These are phyloP conservation scores for Melanostigma gelatinosum DNA, from an alignment of 2,113 vertebrate species.

Conservation along the genomic window DNA sequence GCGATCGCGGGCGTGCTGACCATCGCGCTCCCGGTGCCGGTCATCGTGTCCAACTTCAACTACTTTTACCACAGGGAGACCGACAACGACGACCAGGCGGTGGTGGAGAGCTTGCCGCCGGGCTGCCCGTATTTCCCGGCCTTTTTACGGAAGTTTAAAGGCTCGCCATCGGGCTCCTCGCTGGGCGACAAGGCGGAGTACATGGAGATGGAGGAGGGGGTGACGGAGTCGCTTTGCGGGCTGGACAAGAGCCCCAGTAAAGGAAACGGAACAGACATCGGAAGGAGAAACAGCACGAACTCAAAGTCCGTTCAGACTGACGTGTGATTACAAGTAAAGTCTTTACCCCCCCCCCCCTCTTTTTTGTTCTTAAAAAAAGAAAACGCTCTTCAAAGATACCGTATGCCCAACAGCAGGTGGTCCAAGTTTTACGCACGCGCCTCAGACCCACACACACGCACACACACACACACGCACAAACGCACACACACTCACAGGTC, in stretches of 20 bases:
- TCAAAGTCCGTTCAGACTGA: conserved; percentile 97
- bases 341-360: neutral
- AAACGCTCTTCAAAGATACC: conserved; percentile 58
- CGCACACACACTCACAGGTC: conserved; percentile 22
- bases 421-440: conserved; percentile 61
- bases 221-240: conserved; percentile 95
- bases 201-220: conserved; percentile 98
- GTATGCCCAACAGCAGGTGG: conserved; percentile 69
- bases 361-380: conserved; percentile 43
- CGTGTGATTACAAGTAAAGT: conserved; percentile 86
- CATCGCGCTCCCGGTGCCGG: conserved; percentile 98
- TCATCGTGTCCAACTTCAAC: conserved; percentile 99
- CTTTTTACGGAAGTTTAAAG: conserved; percentile 91
- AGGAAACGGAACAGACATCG: conserved; percentile 93
- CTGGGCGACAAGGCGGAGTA: conserved; percentile 97
- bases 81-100: conserved; percentile 93
- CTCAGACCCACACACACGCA: conserved; percentile 22
- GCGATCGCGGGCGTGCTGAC: conserved; percentile 98
- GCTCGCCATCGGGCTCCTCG: conserved; percentile 92
- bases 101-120: conserved; percentile 89
- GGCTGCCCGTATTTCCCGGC: conserved; percentile 93
- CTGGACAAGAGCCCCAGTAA: conserved; percentile 92
- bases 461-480: conserved; percentile 13
- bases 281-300: conserved; percentile 92
- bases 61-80: conserved; percentile 99